Base-by-base conservation (phyloP, 1,140 invertebrate genomes). In the Rhynchophorus ferrugineus region DNA sequence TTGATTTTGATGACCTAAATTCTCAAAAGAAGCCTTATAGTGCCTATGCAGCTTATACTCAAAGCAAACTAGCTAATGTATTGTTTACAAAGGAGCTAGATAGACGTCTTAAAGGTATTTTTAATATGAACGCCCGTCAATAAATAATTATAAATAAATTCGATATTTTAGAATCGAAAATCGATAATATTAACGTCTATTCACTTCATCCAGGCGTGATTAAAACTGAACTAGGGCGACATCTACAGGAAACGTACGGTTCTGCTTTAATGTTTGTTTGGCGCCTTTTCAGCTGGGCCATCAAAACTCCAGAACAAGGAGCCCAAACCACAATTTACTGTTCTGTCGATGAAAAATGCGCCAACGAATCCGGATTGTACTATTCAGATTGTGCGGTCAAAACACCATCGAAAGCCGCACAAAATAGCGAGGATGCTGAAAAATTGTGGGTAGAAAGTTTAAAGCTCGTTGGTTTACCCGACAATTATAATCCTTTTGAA, bases 241-340 rank as follows among this genome's bases (percentile, higher is more conserved):
- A 92, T 65, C 58, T 87, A 17, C 72, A 78, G 55, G 64, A 71
- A 1, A 69, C 75, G 0, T 38, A 65, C 67, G 68, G 80, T 68
- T 59, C 59, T 45, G 68, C 77, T 60, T 13, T 64, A 11, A 46
- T 63, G 59, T 61, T 38, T 45, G 19, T 73, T 2, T 69, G 60
- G 52, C 1, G 45, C 2, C 37, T 53, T 8, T 1, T 72, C 0
- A 21, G 65, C 0, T 66, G 53, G 18, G 69, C 69, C 1, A 75
- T 80, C 17, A 87, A 86, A 67, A 75, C 71, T 8, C 74, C 77
- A 0, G 74, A 76, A 56, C 75, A 84, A 58, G 88, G 88, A 0
- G 85, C 85, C 6, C 88, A 91, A 68, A 91, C 89, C 1, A 81
- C 81, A 1, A 71, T 94, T 35, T 79, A 88, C 62, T 88, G 89